Conservation (phyloP, 1,140 invertebrate genomes). For the Prorops nasuta region DNA sequence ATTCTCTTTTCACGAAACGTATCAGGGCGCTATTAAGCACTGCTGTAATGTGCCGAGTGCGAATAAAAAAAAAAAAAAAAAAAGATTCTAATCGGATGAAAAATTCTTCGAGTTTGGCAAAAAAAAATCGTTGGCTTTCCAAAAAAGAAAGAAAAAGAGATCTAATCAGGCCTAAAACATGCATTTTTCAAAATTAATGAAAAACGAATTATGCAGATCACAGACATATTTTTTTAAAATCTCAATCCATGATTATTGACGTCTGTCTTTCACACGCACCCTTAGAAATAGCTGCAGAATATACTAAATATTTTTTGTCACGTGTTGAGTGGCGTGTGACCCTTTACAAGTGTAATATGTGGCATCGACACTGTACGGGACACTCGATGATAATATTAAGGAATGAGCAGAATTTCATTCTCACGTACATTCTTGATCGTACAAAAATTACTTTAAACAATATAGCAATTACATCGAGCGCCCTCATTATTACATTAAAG, state of each 20-base stretch:
- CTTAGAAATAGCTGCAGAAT: slow-evolving; percentile 54
- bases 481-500: too few relatives aligned
- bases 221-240: too few relatives aligned
- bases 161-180: slow-evolving; percentile 16
- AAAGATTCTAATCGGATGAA: neutral
- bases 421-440: too few relatives aligned
- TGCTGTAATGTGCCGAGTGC: neutral
- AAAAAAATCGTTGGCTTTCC: too few relatives aligned
- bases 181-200: slow-evolving; percentile 1
- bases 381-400: slow-evolving; percentile 22
- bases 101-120: too few relatives aligned
- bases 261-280: too few relatives aligned
- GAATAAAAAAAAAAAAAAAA: neutral
- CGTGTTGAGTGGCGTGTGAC: slow-evolving; percentile 32
- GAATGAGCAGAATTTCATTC: too few relatives aligned
- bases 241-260: too few relatives aligned
- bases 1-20: neutral
- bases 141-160: slow-evolving; percentile 3
- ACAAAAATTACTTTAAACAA: too few relatives aligned
- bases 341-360: slow-evolving; percentile 33
- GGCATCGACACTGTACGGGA: slow-evolving; percentile 33
- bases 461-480: too few relatives aligned
- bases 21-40: neutral
- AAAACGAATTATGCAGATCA: too few relatives aligned
- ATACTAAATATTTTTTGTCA: slow-evolving; percentile 21